Evolutionary conservation across 2,888 invertebrate genomes (phyloP), one percentile per base, ranked within the genome.

Genomic region (Acanthosepion pharaonis): DNA sequence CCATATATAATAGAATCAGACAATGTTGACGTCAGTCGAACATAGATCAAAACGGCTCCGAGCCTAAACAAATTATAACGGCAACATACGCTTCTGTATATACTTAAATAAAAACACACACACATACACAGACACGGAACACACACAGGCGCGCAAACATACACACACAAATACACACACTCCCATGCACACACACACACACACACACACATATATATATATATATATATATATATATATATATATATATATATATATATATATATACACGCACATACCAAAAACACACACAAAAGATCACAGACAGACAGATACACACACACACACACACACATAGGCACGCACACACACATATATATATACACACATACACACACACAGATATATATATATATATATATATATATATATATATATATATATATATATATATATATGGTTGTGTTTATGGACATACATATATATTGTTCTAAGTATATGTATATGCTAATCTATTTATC

Each of bases 1-100:
- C 78, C 78, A 78, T 78, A 78, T 33, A 78, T 78, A 78, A 78
- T 78, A 78, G 78, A 78, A 78, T 78, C 78, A 78, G 78, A 78
- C 78, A 78, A 78, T 78, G 78, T 78, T 78, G n/a, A 78, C 78
- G 78, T 78, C 78, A 78, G 78, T 33, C 78, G 78, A 78, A 78
- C 78, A 78, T 78, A 78, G 78, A 78, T 78, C 78, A 78, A 78
- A 78, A 78, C 78, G 78, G 78, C 78, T 78, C 33, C n/a, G 78
- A 78, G 78, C n/a, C 78, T 78, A 78, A 78, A 78, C 78, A 78
- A 78, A 78, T 78, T 78, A 78, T 78, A 33, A n/a, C n/a, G 78
- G 15, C 4, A n/a, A 78, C 78, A 78, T 78, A 78, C 78, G 78
- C n/a, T 78, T n/a, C 3, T 78, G 33, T 33, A n/a, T 11, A 78